Evolutionary conservation across 2,888 invertebrate species (phyloP).

Genomic region (Imbricaverruca yamaguchii): DNA sequence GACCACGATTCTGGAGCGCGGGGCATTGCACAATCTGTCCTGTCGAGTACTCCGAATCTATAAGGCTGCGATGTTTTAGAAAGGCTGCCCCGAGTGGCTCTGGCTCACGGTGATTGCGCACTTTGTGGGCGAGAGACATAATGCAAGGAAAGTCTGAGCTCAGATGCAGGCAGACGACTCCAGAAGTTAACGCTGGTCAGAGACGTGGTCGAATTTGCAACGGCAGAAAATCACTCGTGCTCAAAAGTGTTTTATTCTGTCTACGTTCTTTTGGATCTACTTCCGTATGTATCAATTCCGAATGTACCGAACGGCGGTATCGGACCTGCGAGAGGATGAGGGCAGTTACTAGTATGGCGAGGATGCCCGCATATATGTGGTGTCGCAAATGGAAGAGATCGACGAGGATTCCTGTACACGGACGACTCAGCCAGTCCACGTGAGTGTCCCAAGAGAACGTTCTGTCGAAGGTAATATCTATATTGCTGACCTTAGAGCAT

Average conservation of each 20-base stretch:
- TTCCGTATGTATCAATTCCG: not conserved
- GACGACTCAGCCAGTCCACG: not conserved
- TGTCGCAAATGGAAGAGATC: not conserved
- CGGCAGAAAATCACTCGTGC: not conserved
- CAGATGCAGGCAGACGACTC: not conserved
- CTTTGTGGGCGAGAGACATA: not conserved
- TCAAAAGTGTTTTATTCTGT: not conserved
- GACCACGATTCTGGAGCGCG: no score
- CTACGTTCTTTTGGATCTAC: not conserved
- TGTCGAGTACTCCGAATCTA: not conserved
- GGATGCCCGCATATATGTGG: not conserved
- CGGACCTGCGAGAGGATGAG: not conserved
- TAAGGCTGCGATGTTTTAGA: not conserved
- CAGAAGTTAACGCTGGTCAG: not conserved
- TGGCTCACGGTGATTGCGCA: not conserved
- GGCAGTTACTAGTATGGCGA: not conserved
- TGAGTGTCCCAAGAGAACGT: not conserved
- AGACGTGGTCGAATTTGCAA: not conserved
- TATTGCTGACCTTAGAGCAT: not conserved
- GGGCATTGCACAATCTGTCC: not conserved
- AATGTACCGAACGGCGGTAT: not conserved
- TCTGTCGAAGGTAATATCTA: not conserved
- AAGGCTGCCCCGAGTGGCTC: not conserved
- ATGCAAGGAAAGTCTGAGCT: not conserved
- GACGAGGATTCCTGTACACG: not conserved